Percentiles rank a stretch among this genome's conserved stretches.
Evolutionary conservation across 2,888 invertebrate species (phyloP).

Genomic region (Dexiosoma caninum): DNA sequence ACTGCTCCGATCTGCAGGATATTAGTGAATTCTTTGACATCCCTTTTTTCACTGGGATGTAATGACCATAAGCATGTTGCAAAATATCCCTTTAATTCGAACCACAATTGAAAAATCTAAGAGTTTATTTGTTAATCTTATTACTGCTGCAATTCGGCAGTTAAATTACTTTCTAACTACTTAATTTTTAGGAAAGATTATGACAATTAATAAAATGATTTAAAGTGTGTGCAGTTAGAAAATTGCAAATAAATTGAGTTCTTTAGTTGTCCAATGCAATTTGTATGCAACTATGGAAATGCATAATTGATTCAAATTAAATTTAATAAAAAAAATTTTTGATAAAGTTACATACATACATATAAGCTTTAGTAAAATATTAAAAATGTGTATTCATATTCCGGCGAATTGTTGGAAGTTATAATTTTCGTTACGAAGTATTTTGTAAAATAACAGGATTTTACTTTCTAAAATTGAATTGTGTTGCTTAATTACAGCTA

Average conservation of each 20-base stretch:
- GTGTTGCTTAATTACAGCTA: too few relatives aligned
- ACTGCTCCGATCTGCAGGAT: too few relatives aligned
- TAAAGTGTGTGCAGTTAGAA: neutral
- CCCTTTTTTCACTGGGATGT: too few relatives aligned
- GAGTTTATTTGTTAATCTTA: neutral
- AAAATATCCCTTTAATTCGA: neutral
- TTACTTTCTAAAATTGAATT: too few relatives aligned
- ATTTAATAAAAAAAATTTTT: neutral
- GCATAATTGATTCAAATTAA: neutral
- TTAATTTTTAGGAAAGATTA: slow-evolving; percentile 22
- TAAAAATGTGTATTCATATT: too few relatives aligned
- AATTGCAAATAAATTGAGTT: neutral
- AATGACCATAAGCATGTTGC: too few relatives aligned
- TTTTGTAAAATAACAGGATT: too few relatives aligned
- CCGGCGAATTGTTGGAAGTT: too few relatives aligned
- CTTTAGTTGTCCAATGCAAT: neutral
- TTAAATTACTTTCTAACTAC: neutral
- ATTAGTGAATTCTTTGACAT: too few relatives aligned
- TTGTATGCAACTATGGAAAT: neutral
- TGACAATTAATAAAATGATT: neutral
- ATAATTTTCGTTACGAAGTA: too few relatives aligned
- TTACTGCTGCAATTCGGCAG: neutral
- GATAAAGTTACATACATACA: neutral
- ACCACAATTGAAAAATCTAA: neutral
- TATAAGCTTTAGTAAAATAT: too few relatives aligned